These are phyloP conservation scores for Shargacucullia verbasci DNA, from an alignment of 2,888 invertebrate species.

Conservation along the genomic window DNA sequence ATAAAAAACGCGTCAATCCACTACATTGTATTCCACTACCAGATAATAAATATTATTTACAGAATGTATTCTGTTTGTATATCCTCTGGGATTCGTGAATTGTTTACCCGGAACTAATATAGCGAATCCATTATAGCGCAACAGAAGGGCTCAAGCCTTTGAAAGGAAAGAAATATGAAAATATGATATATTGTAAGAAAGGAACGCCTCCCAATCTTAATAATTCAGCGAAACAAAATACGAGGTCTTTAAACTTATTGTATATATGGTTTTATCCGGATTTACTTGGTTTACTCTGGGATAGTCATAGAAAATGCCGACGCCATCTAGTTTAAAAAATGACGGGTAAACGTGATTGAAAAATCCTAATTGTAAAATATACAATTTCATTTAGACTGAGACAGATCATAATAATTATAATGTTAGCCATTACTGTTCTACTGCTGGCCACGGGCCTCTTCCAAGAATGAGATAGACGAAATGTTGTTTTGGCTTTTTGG, in stretches of 20 bases:
- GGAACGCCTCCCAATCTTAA: slow-evolving; percentile 9
- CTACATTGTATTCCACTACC: slow-evolving; percentile 18
- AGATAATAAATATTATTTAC: slow-evolving; percentile 54
- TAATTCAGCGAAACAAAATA: slow-evolving; percentile 7
- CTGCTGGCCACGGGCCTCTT: no score
- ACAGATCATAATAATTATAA: no score
- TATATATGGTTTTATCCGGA: background rate
- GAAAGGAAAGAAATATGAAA: slow-evolving; percentile 57
- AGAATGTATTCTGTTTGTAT: slow-evolving; percentile 55
- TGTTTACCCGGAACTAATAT: slow-evolving; percentile 72
- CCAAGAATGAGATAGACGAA: no score
- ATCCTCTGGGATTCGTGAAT: slow-evolving; percentile 57
- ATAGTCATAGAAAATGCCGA: no score
- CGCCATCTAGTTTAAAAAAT: no score
- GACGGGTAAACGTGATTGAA: no score
- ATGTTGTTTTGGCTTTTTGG: no score
- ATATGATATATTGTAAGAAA: slow-evolving; percentile 50
- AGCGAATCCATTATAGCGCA: slow-evolving; percentile 59
- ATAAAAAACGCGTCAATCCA: slow-evolving; percentile 23
- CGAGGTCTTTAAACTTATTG: slow-evolving; percentile 1
- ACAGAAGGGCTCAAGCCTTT: slow-evolving; percentile 57
- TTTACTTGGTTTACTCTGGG: no score
- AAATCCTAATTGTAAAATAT: no score
- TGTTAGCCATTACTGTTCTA: no score
- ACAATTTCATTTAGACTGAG: no score